Evolutionary conservation across 2,888 invertebrate genomes (phyloP), one percentile per base, ranked within the genome.

Genomic region (Habrosyne pyritoides): DNA sequence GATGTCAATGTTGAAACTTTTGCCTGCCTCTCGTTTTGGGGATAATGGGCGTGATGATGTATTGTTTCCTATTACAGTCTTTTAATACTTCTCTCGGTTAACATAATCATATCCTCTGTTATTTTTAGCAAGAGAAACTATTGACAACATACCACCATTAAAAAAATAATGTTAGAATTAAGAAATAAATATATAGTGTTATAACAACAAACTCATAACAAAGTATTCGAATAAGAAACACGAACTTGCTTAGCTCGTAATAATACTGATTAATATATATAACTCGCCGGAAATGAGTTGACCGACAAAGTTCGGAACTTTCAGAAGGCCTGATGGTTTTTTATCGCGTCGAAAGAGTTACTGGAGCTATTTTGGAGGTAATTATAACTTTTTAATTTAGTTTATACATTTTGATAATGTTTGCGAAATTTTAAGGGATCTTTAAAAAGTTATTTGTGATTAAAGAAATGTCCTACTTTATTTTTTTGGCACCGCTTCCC

Each of bases 351-450:
- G 28, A 28, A 50, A 50, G 49, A 49, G 49, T 49, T 49, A 18
- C 42, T 18, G 28, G 10, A 30, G 50, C 28, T 50, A 28, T 50
- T 50, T 50, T 21, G 5, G 28, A 30, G 50, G 12, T 50, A 30
- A 50, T 50, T 50, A 50, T 28, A 50, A 50, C 50, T 50, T 50
- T 22, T 10, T 30, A 50, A 50, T 50, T 50, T 21, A 50, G 50
- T 50, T 50, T 10, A 30, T 28, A 14, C 48, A 12, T 26, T 22
- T 48, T 48, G 6, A 26, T 22, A 48, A 14, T 26, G n/a, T 24
- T 48, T 8, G 6, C n/a, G 18, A 48, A 24, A 48, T 48, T 24
- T 4, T 14, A 26, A 24, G 21, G 21, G 50, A 7, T 28, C 28
- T 50, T 50, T 50, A 18, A 21, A 50, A 10, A n/a, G 28, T 28